Evolutionary conservation across 2,797 vertebrate species (phyloP), one percentile per base, ranked within the genome.

Genomic region (Petrocephalus sullivani): DNA sequence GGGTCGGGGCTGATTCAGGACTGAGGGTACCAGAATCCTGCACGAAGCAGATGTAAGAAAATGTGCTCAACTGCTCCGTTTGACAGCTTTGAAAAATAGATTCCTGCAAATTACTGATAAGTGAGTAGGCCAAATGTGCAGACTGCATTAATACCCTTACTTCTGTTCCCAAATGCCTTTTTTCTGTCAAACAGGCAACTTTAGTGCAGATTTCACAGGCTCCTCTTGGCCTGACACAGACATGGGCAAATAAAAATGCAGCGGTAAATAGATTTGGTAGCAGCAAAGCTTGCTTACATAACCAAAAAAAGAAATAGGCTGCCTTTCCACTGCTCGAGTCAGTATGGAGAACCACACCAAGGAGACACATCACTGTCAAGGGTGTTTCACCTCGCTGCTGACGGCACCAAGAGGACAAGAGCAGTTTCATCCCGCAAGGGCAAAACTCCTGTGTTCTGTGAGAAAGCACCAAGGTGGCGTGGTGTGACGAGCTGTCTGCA

Each of bases 51-150:
- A 57, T 85, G 19, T 57, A 19, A 82, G 85, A 88, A 64, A 85
- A 8, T 28, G 33, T 33, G 16, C 71, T 78, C 14, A 49, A 9
- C 12, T 61, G 41, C 75, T 85, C 61, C 51, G 12, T 53, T 61
- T 85, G 87, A 56, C 88, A 75, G 88, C 61, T 85, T 56, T 64
- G 61, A 88, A 94, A 93, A 93, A 90, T 84, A 91, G 89, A 90
- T 92, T 92, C 90, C 93, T 94, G 94, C 90, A 88, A 88, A 86
- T 81, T 83, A 51, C 91, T 90, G 94, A 95, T 95, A 94, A 94
- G 91, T 85, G 89, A 90, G 92, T 92, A 71, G 89, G 91, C 90
- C 89, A 91, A 87, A 93, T 92, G 88, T 87, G 89, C 91, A 60
- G 89, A 91, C 91, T 64, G 46, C 91, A 91, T 93, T 93, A 91